Evolutionary conservation across 2,113 vertebrate species (phyloP).

Genomic region (Syngnathus typhle): DNA sequence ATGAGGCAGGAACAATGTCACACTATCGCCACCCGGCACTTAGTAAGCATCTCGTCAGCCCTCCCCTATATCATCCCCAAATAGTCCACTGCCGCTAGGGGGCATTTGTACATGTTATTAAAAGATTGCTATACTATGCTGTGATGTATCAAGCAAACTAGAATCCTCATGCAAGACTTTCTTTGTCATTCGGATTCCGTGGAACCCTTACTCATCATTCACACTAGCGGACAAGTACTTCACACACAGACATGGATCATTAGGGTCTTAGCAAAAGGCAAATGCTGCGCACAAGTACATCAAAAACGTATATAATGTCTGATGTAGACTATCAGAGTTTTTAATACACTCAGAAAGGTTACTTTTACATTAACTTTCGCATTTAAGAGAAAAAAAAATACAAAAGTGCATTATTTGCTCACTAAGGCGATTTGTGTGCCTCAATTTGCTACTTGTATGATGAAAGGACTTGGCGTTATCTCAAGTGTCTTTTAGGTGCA

Average conservation of each 20-base stretch:
- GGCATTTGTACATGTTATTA: not conserved
- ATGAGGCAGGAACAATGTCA: not conserved
- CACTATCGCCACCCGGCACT: not conserved
- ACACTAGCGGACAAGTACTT: conserved; percentile 1
- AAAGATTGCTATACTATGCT: conserved; percentile 1
- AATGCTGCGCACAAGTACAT: not conserved
- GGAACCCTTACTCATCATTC: not conserved
- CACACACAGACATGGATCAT: not conserved
- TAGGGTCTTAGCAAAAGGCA: not conserved
- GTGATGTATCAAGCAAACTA: not conserved
- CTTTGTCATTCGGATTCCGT: too few species aligned
- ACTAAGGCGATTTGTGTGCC: conserved; percentile 47
- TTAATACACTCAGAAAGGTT: not conserved
- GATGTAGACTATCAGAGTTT: too few species aligned
- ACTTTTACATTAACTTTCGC: too few species aligned
- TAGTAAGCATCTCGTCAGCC: not conserved
- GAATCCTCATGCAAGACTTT: not conserved
- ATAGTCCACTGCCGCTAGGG: not conserved
- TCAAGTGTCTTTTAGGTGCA: not conserved
- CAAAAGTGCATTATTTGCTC: conserved; percentile 62
- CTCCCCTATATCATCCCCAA: not conserved
- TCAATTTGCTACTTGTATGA: not conserved
- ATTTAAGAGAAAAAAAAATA: conserved; percentile 7
- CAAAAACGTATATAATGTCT: not conserved
- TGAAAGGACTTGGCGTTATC: too few species aligned